Evolutionary conservation across 2,797 vertebrate genomes (phyloP).

Genomic region (Cossypha polioptera): DNA sequence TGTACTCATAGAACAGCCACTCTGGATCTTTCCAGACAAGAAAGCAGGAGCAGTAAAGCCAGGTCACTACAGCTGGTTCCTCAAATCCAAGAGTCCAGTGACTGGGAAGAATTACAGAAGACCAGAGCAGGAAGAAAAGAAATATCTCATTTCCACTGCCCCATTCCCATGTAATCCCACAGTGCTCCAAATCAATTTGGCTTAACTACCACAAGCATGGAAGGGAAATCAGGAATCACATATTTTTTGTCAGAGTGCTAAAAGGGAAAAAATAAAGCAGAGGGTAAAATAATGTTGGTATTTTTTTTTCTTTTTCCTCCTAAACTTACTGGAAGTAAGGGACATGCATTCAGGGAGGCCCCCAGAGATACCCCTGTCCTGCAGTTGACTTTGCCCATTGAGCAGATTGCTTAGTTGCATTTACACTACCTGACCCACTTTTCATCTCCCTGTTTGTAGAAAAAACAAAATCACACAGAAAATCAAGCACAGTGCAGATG

Average conservation of each 20-base stretch:
- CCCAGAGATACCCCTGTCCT: not conserved
- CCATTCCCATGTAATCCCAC: not conserved
- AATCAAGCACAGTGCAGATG: not conserved
- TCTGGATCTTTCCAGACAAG: not conserved
- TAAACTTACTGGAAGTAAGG: not conserved
- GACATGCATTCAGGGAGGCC: not conserved
- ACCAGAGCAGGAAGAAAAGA: not conserved
- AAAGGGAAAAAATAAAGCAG: not conserved
- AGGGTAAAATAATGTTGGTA: not conserved
- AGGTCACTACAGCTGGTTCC: not conserved
- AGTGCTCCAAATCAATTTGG: not conserved
- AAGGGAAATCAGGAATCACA: not conserved
- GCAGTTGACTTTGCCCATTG: not conserved
- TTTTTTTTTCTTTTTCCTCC: not conserved
- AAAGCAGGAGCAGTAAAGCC: not conserved
- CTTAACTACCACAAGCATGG: not conserved
- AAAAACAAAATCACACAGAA: not conserved
- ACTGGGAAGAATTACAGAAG: not conserved
- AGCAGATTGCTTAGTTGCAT: not conserved
- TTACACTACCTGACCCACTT: conserved; percentile 35
- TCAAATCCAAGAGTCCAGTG: not conserved
- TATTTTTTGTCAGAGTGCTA: not conserved
- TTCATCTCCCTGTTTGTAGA: not conserved
- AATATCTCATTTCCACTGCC: not conserved
- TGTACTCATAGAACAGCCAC: not conserved